A percentile compares a stretch with the other conserved stretches of the same genome.
phyloP scores from a whole-genome alignment of 2,888 invertebrate species.

The Cheiracanthium punctorium region DNA sequence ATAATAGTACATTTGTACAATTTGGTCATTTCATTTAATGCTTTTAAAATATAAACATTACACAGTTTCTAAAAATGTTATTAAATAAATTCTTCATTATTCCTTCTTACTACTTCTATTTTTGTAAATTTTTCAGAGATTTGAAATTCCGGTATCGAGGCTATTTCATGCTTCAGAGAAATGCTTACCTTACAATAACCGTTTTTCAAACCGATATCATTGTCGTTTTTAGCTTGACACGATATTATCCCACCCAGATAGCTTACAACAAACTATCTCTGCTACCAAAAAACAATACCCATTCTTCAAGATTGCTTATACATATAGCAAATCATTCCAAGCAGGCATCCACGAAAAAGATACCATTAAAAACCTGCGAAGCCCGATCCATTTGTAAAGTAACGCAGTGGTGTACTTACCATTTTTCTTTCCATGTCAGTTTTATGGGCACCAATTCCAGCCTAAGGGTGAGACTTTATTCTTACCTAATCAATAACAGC shows the following conservation, averaged over 20 bases:
- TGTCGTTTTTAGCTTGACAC: neutral
- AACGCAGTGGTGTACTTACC: slow-evolving; percentile 16
- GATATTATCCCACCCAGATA: slow-evolving; percentile 18
- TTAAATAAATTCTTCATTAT: too few species aligned
- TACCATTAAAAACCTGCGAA: slow-evolving; percentile 40
- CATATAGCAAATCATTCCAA: slow-evolving; percentile 42
- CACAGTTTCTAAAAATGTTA: too few species aligned
- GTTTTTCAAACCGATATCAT: slow-evolving; percentile 14
- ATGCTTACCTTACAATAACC: slow-evolving; percentile 35
- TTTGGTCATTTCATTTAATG: too few species aligned
- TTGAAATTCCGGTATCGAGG: neutral
- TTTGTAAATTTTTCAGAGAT: neutral
- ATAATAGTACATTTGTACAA: too few species aligned
- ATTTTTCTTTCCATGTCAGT: slow-evolving; percentile 28
- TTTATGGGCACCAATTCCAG: slow-evolving; percentile 35
- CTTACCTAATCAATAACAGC: slow-evolving; percentile 27
- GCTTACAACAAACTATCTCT: neutral
- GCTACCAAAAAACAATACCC: neutral
- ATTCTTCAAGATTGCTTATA: slow-evolving; percentile 29
- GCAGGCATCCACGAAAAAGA: slow-evolving; percentile 9
- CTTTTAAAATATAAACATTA: too few species aligned
- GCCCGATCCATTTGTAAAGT: slow-evolving; percentile 22
- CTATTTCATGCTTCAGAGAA: neutral
- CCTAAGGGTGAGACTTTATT: slow-evolving; percentile 3
- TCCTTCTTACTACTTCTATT: too few species aligned